A percentile compares a stretch with the other conserved stretches of the same genome.
Evolutionary conservation across 2,888 invertebrate species (phyloP).

Genomic region (Omphaloscelis lunosa): DNA sequence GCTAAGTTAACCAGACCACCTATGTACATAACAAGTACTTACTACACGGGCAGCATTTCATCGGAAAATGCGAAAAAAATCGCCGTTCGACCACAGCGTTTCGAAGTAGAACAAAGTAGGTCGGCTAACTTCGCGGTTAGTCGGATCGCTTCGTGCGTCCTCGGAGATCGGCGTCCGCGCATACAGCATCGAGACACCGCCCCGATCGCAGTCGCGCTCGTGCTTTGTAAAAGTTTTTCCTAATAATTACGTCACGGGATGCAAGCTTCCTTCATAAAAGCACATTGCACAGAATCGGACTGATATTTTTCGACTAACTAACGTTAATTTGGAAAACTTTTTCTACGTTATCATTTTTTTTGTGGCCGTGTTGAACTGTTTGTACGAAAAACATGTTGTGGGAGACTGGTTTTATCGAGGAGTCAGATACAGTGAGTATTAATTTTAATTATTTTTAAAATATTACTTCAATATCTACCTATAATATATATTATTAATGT

Average conservation of each 20-base stretch:
- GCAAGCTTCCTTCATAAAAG: conserved; percentile 75
- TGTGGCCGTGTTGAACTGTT: conserved; percentile 85
- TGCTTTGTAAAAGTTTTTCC: conserved; percentile 72
- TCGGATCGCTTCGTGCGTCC: conserved; percentile 80
- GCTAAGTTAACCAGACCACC: conserved; percentile 69
- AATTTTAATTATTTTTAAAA: conserved; percentile 62
- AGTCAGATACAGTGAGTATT: conserved; percentile 86
- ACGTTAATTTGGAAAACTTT: conserved; percentile 51
- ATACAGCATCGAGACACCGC: conserved; percentile 83
- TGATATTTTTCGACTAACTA: conserved; percentile 72
- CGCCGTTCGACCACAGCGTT: conserved; percentile 84
- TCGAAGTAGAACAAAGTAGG: conserved; percentile 88
- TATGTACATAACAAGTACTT: conserved; percentile 65
- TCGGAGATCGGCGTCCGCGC: conserved; percentile 82
- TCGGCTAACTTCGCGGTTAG: conserved; percentile 82
- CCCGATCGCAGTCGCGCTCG: conserved; percentile 82
- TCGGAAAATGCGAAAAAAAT: conserved; percentile 89
- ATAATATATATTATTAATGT: conserved; percentile 73
- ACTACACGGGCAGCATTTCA: conserved; percentile 81
- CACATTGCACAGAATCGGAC: conserved; percentile 76
- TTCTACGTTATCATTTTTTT: conserved; percentile 53
- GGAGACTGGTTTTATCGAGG: conserved; percentile 87
- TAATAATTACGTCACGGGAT: conserved; percentile 83
- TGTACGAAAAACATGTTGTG: conserved; percentile 84
- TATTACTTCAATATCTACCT: conserved; percentile 37